Evolutionary conservation across 2,113 vertebrate genomes (phyloP).

Genomic region (Caretta caretta): DNA sequence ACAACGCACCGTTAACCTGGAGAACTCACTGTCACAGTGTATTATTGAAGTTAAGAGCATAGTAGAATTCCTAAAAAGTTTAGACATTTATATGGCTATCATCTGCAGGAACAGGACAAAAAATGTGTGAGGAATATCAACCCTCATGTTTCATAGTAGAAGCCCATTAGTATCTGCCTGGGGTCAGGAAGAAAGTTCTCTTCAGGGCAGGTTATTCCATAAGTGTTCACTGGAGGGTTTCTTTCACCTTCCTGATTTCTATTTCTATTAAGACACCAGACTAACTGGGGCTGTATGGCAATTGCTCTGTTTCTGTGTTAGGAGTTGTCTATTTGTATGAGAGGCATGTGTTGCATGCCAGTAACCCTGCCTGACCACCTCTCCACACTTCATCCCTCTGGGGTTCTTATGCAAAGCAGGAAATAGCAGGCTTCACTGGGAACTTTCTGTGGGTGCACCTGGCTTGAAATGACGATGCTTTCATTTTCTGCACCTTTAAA

Average conservation of each 20-base stretch:
- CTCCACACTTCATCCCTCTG: not conserved
- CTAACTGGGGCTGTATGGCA: not conserved
- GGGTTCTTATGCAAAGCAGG: not conserved
- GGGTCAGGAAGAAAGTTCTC: not conserved
- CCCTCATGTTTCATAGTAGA: not conserved
- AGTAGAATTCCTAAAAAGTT: not conserved
- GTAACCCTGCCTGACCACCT: not conserved
- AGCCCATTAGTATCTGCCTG: not conserved
- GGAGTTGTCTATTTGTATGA: not conserved
- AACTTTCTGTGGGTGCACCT: not conserved
- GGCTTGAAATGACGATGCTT: not conserved
- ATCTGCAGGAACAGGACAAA: not conserved
- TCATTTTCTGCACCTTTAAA: not conserved
- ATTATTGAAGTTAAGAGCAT: not conserved
- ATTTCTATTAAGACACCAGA: not conserved
- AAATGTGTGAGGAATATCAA: not conserved
- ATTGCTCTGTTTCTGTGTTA: not conserved
- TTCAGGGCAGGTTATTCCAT: not conserved
- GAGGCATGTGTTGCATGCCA: not conserved
- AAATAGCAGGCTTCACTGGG: not conserved
- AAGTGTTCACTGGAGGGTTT: not conserved
- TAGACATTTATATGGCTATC: not conserved
- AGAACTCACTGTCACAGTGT: not conserved
- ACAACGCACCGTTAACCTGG: fast-evolving
- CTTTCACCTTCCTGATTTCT: not conserved